phyloP scores from a whole-genome alignment of 2,797 vertebrate species.

The Chelon auratus region DNA sequence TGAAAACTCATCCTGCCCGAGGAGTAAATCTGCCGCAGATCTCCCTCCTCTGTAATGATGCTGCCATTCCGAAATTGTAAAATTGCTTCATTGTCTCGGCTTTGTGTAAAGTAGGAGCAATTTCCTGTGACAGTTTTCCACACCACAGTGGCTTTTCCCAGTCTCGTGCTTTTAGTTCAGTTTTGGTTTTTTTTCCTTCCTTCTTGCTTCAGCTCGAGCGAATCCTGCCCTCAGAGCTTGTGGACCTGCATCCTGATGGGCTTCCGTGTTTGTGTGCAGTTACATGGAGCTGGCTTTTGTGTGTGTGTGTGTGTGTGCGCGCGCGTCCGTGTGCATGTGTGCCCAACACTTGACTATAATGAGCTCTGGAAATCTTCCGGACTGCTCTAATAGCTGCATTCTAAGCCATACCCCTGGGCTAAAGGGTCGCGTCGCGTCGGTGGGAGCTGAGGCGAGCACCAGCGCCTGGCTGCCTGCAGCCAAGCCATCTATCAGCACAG shows the following conservation, averaged over 20 bases:
- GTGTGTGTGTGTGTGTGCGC: conserved; percentile 23
- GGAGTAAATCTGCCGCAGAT: conserved; percentile 65
- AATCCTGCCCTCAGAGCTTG: conserved; percentile 41
- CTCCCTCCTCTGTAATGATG: conserved; percentile 40
- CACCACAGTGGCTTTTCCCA: conserved; percentile 5
- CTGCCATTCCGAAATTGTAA: conserved; percentile 29
- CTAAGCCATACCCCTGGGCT: conserved; percentile 72
- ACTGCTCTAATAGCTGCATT: conserved; percentile 77
- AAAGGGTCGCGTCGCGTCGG: conserved; percentile 53
- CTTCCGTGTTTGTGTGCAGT: conserved; percentile 41
- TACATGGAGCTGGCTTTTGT: conserved; percentile 19
- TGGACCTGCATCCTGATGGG: conserved; percentile 67
- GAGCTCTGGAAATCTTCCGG: conserved; percentile 78
- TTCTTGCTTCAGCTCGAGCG: conserved; percentile 27
- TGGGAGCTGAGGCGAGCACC: conserved; percentile 66
- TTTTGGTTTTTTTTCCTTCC: conserved; percentile 3
- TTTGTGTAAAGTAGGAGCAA: conserved; percentile 32
- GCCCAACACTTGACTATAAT: conserved; percentile 73
- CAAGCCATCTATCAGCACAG: conserved; percentile 74
- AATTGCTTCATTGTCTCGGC: conserved; percentile 37
- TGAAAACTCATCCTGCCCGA: conserved; percentile 54
- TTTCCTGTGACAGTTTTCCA: conserved; percentile 30
- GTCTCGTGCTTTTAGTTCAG: conserved; percentile 35
- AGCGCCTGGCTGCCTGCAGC: conserved; percentile 65
- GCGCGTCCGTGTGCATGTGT: conserved; percentile 18